Conservation (phyloP, 2,888 invertebrate species). For the Himalopsyche anomala region DNA sequence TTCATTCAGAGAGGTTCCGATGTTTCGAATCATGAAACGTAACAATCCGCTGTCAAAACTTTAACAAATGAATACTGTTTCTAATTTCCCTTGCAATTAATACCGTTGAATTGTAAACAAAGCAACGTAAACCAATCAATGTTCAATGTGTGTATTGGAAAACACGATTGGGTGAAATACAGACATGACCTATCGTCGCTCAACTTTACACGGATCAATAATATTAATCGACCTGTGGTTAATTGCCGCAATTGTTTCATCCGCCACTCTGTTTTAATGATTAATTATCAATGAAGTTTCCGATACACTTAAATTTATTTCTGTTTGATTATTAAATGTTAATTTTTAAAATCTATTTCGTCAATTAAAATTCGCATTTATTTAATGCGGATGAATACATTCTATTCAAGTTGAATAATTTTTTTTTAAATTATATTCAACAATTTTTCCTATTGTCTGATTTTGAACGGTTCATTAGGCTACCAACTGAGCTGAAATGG, state of each 20-base stretch:
- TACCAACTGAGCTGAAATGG: too few species aligned
- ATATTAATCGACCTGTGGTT: background rate
- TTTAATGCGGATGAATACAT: background rate
- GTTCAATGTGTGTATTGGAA: background rate
- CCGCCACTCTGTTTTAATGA: background rate
- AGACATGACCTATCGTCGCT: background rate
- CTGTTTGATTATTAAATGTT: too few species aligned
- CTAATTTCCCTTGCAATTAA: too few species aligned
- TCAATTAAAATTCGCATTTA: too few species aligned
- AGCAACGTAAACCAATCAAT: background rate
- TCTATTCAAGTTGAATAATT: background rate
- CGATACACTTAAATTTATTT: too few species aligned
- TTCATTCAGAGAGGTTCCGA: too few species aligned
- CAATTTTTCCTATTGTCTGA: too few species aligned
- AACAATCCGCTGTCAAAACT: too few species aligned
- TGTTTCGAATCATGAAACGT: too few species aligned
- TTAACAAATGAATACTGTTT: too few species aligned
- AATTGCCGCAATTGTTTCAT: background rate
- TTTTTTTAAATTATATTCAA: too few species aligned
- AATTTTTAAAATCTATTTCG: background rate
- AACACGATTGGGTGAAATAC: background rate
- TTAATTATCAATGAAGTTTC: background rate
- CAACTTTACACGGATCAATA: conserved; percentile 1
- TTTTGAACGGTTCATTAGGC: too few species aligned
- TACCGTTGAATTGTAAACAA: background rate